Conservation (phyloP, 2,113 vertebrate species). For the Glaucidium brasilianum region DNA sequence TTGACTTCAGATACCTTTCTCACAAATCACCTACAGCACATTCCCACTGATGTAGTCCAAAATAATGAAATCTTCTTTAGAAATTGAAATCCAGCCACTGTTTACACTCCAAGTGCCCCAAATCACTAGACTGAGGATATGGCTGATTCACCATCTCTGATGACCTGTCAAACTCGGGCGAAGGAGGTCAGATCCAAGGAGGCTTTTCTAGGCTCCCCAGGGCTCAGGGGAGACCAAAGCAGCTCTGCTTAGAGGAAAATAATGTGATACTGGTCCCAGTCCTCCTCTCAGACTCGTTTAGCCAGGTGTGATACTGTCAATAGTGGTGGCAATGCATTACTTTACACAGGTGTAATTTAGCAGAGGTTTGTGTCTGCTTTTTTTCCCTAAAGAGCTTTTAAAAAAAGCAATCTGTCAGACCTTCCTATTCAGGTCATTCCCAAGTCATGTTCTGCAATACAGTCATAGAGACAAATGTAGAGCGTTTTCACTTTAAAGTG, state of each 20-base stretch:
- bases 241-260: not conserved
- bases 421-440: slow-evolving; percentile 10
- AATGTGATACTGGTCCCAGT: not conserved
- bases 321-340: not conserved
- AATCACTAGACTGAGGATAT: not conserved
- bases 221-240: not conserved
- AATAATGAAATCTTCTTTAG: not conserved
- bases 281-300: not conserved
- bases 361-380: not conserved
- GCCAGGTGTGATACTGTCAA: not conserved
- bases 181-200: not conserved
- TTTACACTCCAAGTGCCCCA: not conserved
- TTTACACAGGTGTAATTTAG: not conserved
- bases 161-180: not conserved
- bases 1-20: not conserved
- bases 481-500: slow-evolving; percentile 4
- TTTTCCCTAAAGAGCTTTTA: slow-evolving; percentile 6
- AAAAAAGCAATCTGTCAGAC: slow-evolving; percentile 14
- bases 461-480: not conserved
- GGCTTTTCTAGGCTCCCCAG: not conserved
- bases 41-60: not conserved
- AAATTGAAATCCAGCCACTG: not conserved
- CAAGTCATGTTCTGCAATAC: not conserved
- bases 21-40: not conserved
- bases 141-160: not conserved